Percentiles rank a stretch among this genome's conserved stretches.
phyloP scores from a whole-genome alignment of 2,113 vertebrate species.

The Pampusana beccarii region DNA sequence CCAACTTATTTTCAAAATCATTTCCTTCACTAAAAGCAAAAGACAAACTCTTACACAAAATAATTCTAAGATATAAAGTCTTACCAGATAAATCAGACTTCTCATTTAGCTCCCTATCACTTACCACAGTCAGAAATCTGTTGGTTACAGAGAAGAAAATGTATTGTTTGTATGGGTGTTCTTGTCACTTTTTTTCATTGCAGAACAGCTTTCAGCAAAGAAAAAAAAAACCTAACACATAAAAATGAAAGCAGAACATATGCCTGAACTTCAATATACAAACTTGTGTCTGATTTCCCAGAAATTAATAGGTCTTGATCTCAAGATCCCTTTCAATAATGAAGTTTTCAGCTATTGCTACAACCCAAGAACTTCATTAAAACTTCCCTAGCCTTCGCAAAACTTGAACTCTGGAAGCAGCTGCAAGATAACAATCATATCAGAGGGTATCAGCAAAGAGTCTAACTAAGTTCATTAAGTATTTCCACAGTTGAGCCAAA shows the following conservation, averaged over 20 bases:
- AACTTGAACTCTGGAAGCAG: neutral
- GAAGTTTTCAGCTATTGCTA: neutral
- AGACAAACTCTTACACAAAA: neutral
- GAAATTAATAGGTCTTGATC: slow-evolving; percentile 10
- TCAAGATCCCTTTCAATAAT: neutral
- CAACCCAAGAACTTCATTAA: slow-evolving; percentile 20
- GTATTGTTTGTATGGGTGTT: neutral
- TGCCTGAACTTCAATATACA: neutral
- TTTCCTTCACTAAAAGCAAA: neutral
- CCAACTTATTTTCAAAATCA: neutral
- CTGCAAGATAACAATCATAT: neutral
- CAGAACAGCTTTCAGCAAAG: neutral
- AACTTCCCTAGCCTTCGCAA: neutral
- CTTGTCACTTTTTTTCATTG: neutral
- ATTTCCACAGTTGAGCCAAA: neutral
- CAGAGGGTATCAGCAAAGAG: neutral
- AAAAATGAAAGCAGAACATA: neutral
- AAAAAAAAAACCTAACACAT: neutral
- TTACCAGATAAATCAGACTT: neutral
- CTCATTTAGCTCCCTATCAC: neutral
- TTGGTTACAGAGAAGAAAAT: neutral
- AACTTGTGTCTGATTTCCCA: neutral
- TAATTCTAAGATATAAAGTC: neutral
- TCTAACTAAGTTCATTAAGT: neutral
- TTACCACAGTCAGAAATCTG: neutral